Conservation (phyloP, 2,113 vertebrate genomes). For the human region GRCh38 chr20:50272501-50273000, state of each 20-base stretch:
- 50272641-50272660: neutral
- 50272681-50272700: neutral
- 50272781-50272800: too few species aligned
- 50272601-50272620: neutral
- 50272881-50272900: neutral
- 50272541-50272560: neutral
- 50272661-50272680: neutral
- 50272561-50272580: neutral
- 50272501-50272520: neutral
- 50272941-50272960: fast-evolving
- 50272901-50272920: neutral
- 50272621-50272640: neutral
- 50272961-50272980: neutral
- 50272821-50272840: neutral
- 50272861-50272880: neutral
- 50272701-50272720: neutral
- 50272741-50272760: neutral
- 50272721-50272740: neutral
- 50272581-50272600: neutral
- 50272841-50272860: neutral
- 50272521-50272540: neutral
- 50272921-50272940: too few species aligned
- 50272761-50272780: neutral
- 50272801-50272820: neutral
- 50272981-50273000: neutral